These are phyloP conservation scores for Diorhabda elongata DNA, from an alignment of 1,140 invertebrate species.

Conservation along the genomic window DNA sequence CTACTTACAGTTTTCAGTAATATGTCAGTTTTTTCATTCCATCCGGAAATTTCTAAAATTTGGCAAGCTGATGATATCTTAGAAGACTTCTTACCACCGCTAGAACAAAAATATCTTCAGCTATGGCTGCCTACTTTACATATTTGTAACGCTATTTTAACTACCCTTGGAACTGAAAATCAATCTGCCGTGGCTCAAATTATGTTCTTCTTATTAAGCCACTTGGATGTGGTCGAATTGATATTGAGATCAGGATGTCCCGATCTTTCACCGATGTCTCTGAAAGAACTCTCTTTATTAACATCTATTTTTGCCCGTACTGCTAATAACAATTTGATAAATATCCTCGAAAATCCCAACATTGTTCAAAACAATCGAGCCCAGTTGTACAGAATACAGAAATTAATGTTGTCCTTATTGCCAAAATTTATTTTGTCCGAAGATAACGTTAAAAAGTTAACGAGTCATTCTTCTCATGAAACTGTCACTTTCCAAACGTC, in stretches of 20 bases:
- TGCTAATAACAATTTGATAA: constrained; percentile 53
- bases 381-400: constrained; percentile 60
- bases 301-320: constrained; percentile 66
- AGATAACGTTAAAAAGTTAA: constrained; percentile 28
- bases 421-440: constrained; percentile 59
- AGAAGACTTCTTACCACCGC: constrained; percentile 50
- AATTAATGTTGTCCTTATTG: constrained; percentile 66
- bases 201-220: constrained; percentile 72
- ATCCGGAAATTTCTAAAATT: constrained; percentile 63
- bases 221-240: constrained; percentile 74
- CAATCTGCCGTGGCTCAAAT: constrained; percentile 74
- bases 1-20: constrained; percentile 68
- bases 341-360: constrained; percentile 46
- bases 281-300: constrained; percentile 50
- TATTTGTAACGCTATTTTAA: constrained; percentile 76
- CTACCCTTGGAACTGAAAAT: constrained; percentile 77
- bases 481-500: constrained; percentile 39
- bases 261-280: constrained; percentile 55
- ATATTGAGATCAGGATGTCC: constrained; percentile 68
- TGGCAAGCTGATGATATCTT: constrained; percentile 41
- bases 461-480: constrained; percentile 17
- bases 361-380: constrained; percentile 54
- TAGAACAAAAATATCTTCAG: constrained; percentile 69
- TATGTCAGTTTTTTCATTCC: constrained; percentile 72
- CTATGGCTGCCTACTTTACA: constrained; percentile 74